A percentile compares a stretch with the other conserved stretches of the same genome.
phyloP scores from a whole-genome alignment of 2,113 vertebrate genomes.

The Gorsachius goisagi region DNA sequence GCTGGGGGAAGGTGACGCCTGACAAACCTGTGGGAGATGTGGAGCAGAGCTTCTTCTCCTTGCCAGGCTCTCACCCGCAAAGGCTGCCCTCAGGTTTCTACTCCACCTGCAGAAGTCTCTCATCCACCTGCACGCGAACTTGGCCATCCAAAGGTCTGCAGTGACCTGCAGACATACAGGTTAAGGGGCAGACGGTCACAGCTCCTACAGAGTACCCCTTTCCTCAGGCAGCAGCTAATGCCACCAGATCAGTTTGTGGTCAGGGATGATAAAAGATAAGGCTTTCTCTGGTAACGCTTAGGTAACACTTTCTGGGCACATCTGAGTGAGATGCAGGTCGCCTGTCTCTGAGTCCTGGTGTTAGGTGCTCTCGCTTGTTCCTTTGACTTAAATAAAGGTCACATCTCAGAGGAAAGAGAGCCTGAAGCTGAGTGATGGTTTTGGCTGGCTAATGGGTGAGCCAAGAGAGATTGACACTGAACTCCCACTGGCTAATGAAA shows the following conservation, averaged over 20 bases:
- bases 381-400: not conserved
- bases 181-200: not conserved
- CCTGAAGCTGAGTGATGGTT: not conserved
- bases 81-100: rapidly evolving
- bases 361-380: not conserved
- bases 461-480: not conserved
- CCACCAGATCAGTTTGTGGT: not conserved
- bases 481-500: not conserved
- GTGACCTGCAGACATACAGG: not conserved
- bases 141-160: not conserved
- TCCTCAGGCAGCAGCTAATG: not conserved
- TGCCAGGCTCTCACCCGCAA: not conserved
- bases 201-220: not conserved
- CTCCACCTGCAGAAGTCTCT: not conserved
- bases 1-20: not conserved
- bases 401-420: not conserved
- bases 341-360: not conserved
- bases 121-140: not conserved
- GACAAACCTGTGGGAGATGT: not conserved
- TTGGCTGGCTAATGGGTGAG: not conserved
- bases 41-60: not conserved
- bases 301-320: not conserved
- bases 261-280: not conserved
- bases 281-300: not conserved
- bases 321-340: not conserved